phyloP scores from a whole-genome alignment of 2,888 invertebrate genomes.

The Pemphredon lugubris region DNA sequence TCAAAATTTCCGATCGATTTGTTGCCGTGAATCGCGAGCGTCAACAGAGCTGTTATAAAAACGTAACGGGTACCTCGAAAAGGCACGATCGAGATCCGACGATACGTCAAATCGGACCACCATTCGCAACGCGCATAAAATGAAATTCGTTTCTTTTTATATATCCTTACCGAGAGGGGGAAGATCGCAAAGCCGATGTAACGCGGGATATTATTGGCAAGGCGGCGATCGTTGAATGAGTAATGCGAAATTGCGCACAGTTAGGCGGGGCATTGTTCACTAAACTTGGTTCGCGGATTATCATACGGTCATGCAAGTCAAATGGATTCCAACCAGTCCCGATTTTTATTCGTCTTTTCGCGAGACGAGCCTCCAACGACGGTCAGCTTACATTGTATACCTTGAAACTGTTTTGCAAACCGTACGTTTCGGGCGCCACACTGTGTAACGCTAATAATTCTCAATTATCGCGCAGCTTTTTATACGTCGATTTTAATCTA shows the following conservation, averaged over 20 bases:
- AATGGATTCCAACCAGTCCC: slow-evolving; percentile 23
- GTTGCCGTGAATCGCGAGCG: too few species aligned
- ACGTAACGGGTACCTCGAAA: too few species aligned
- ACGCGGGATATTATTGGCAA: too few species aligned
- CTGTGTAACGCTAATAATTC: too few species aligned
- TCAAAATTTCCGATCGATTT: neutral
- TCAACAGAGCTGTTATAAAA: too few species aligned
- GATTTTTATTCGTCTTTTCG: slow-evolving; percentile 5
- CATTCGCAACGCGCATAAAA: too few species aligned
- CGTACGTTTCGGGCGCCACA: neutral
- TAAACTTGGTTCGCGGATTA: slow-evolving; percentile 29
- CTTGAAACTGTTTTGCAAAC: slow-evolving; percentile 3
- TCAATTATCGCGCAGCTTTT: too few species aligned
- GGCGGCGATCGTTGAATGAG: too few species aligned
- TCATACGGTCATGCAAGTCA: slow-evolving; percentile 44
- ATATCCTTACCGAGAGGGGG: too few species aligned
- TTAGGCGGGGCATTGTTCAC: slow-evolving; percentile 2
- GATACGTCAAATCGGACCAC: too few species aligned
- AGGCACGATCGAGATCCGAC: neutral
- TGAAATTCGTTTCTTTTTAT: too few species aligned
- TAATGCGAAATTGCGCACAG: slow-evolving; percentile 9
- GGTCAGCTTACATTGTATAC: slow-evolving; percentile 10
- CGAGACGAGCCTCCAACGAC: neutral
- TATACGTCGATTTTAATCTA: neutral
- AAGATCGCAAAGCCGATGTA: too few species aligned